phyloP scores from a whole-genome alignment of 2,797 vertebrate genomes.

The Aeoliscus strigatus region DNA sequence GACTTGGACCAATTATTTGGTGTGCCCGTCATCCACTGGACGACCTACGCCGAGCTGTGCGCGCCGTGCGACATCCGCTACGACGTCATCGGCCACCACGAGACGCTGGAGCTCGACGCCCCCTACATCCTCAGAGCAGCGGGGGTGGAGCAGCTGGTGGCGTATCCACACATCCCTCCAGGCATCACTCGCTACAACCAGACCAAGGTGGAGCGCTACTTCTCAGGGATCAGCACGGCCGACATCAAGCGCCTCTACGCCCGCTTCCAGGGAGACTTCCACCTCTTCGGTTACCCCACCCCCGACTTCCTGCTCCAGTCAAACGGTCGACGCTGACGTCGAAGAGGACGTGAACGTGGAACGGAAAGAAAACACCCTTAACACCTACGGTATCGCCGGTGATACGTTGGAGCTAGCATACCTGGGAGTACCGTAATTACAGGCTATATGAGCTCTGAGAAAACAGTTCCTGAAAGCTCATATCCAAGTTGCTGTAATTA shows the following conservation, averaged over 20 bases:
- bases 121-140: slow-evolving; percentile 86
- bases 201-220: slow-evolving; percentile 91
- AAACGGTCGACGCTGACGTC: slow-evolving; percentile 25
- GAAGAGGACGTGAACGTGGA: too few relatives aligned
- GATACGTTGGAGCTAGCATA: too few relatives aligned
- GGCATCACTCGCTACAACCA: slow-evolving; percentile 93
- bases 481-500: too few relatives aligned
- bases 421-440: too few relatives aligned
- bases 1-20: slow-evolving; percentile 90
- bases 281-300: slow-evolving; percentile 88
- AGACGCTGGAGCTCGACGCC: slow-evolving; percentile 90
- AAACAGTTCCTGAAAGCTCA: too few relatives aligned
- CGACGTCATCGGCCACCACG: slow-evolving; percentile 89
- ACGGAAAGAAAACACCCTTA: too few relatives aligned
- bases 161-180: slow-evolving; percentile 91
- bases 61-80: slow-evolving; percentile 92
- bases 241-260: slow-evolving; percentile 86
- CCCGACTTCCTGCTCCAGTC: slow-evolving; percentile 89
- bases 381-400: too few relatives aligned
- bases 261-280: slow-evolving; percentile 89
- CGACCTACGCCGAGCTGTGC: slow-evolving; percentile 89
- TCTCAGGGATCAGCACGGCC: slow-evolving; percentile 86
- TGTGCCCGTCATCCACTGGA: slow-evolving; percentile 95
- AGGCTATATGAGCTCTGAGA: too few relatives aligned
- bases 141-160: slow-evolving; percentile 84